These are phyloP conservation scores for Clarias fuscus DNA, from an alignment of 2,797 vertebrate genomes.

Conservation along the genomic window DNA sequence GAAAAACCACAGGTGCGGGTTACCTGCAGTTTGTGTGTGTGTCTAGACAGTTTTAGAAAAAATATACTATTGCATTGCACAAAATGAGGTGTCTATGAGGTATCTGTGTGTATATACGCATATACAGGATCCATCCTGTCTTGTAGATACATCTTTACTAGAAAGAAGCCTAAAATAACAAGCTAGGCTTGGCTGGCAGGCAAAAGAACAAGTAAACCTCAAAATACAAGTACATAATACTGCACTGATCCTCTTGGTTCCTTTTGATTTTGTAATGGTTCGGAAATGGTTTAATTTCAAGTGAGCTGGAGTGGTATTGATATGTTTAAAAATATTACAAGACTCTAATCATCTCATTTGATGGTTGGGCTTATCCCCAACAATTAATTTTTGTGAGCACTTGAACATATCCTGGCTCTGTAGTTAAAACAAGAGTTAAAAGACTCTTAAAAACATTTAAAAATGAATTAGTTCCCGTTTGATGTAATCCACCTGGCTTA, in stretches of 20 bases:
- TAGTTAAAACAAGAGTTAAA: background rate
- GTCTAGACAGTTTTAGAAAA: conserved; percentile 23
- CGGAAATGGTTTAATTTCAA: background rate
- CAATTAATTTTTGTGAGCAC: background rate
- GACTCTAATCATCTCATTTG: background rate
- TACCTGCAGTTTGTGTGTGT: background rate
- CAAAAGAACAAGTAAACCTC: background rate
- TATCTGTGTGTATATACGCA: background rate
- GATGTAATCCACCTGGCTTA: background rate
- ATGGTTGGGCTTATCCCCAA: background rate
- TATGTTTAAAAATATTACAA: background rate
- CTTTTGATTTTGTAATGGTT: background rate
- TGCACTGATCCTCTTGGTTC: background rate
- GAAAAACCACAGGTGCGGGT: conserved; percentile 27
- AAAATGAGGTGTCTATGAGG: background rate
- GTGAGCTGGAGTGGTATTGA: background rate
- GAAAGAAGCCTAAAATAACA: background rate
- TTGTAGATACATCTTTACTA: conserved; percentile 9
- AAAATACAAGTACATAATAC: background rate
- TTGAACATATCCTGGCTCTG: background rate
- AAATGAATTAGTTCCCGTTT: background rate
- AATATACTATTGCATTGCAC: background rate
- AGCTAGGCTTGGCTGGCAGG: background rate
- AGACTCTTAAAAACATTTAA: background rate
- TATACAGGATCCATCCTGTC: background rate